These are phyloP conservation scores for Diachrysia chrysitis DNA, from an alignment of 2,888 invertebrate genomes.

Conservation along the genomic window DNA sequence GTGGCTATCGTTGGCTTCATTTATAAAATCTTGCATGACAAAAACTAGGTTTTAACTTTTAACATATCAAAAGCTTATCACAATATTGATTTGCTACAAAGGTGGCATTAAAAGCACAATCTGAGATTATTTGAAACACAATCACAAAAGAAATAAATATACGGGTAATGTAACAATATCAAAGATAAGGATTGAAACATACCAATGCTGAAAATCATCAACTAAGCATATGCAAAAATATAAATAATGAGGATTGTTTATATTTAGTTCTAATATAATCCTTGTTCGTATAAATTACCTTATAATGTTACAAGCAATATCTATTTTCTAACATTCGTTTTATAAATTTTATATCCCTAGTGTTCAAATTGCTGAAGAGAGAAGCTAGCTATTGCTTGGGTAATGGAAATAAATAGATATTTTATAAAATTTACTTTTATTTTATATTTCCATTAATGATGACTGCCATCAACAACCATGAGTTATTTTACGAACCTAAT, in stretches of 20 bases:
- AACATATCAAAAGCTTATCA: background rate
- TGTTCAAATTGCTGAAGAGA: constrained; percentile 14
- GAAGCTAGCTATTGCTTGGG: constrained; percentile 46
- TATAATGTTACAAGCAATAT: constrained; percentile 18
- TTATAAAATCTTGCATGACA: background rate
- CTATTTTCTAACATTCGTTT: constrained; percentile 24
- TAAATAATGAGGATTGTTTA: background rate
- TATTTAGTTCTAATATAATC: background rate
- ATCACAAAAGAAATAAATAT: background rate
- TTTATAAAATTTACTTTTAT: constrained; percentile 35
- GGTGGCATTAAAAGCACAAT: constrained; percentile 1
- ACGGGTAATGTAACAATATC: background rate
- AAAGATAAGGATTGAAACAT: background rate
- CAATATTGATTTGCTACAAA: background rate
- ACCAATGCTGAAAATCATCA: background rate
- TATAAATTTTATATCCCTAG: constrained; percentile 2
- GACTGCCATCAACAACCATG: background rate
- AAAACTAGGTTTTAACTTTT: background rate
- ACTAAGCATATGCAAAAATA: background rate
- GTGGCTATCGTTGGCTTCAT: background rate
- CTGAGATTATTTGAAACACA: background rate
- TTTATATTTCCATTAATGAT: background rate
- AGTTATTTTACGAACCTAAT: background rate
- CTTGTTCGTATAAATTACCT: background rate
- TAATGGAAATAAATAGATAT: constrained; percentile 37